Conservation (phyloP, 2,113 vertebrate genomes). For the Burhinus oedicnemus region DNA sequence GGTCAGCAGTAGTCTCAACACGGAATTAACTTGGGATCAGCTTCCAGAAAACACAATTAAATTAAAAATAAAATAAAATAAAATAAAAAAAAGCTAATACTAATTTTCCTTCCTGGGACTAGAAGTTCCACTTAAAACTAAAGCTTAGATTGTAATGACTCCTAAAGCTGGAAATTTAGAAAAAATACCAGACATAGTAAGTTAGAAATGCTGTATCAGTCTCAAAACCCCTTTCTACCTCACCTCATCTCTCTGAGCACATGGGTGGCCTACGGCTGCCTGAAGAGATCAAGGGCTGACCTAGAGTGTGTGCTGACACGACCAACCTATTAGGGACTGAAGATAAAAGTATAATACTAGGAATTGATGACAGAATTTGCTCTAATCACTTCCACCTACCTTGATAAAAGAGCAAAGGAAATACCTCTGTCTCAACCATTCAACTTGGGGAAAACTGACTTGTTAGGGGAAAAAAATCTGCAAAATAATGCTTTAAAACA, state of each 20-base stretch:
- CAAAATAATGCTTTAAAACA: background rate
- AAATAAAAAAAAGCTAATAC: background rate
- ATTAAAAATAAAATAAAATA: background rate
- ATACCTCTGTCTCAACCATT: background rate
- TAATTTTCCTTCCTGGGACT: background rate
- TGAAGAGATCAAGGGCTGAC: slow-evolving; percentile 53
- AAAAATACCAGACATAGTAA: background rate
- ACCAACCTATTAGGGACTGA: slow-evolving; percentile 24
- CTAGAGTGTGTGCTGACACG: slow-evolving; percentile 36
- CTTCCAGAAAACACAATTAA: background rate
- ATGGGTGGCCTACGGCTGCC: slow-evolving; percentile 25
- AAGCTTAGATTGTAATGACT: background rate
- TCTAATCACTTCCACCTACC: slow-evolving; percentile 60
- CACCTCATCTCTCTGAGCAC: slow-evolving; percentile 37
- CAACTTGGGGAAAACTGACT: background rate
- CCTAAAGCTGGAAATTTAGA: background rate
- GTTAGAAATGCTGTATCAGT: background rate
- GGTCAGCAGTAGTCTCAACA: background rate
- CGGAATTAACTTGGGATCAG: background rate
- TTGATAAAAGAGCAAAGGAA: slow-evolving; percentile 60
- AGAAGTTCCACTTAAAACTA: background rate
- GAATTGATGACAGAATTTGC: slow-evolving; percentile 29
- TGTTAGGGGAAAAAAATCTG: background rate
- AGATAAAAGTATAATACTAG: slow-evolving; percentile 39
- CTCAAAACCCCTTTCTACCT: slow-evolving; percentile 45